Evolutionary conservation across 2,113 vertebrate genomes (phyloP).

Genomic region (Oryzias celebensis): DNA sequence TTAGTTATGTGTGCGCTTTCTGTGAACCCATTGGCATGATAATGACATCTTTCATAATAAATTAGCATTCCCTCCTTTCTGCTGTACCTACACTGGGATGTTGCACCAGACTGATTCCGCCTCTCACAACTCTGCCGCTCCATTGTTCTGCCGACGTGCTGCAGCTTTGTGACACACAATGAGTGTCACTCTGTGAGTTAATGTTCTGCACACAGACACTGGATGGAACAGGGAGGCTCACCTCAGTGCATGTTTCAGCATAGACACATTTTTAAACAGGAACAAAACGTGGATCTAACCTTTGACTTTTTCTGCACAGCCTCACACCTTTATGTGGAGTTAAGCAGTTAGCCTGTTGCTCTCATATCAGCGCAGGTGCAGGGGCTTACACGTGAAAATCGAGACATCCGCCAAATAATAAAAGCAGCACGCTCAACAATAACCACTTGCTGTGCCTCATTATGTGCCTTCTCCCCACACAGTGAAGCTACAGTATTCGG

Average conservation of each 20-base stretch:
- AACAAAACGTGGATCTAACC: conserved; percentile 25
- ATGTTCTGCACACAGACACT: conserved; percentile 33
- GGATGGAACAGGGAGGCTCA: conserved; percentile 35
- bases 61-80: conserved; percentile 49
- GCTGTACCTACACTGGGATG: conserved; percentile 49
- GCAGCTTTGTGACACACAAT: conserved; percentile 66
- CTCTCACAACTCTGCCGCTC: conserved; percentile 45
- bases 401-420: conserved; percentile 42
- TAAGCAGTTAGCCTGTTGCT: conserved; percentile 43
- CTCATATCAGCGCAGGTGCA: neutral
- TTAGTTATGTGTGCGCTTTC: conserved; percentile 65
- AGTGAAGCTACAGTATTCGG: conserved; percentile 19
- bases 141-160: conserved; percentile 64
- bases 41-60: conserved; percentile 70
- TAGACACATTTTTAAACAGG: conserved; percentile 3
- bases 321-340: conserved; percentile 27
- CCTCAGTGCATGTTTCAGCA: conserved; percentile 35
- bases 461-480: conserved; percentile 34
- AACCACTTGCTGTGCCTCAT: conserved; percentile 41
- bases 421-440: conserved; percentile 42
- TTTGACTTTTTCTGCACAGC: conserved; percentile 17
- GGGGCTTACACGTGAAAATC: conserved; percentile 34
- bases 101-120: conserved; percentile 47
- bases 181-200: conserved; percentile 58
- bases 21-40: conserved; percentile 63